A percentile compares a stretch with the other conserved stretches of the same genome.
Conservation (phyloP, 2,888 invertebrate species). For the Aphodius granarius region DNA sequence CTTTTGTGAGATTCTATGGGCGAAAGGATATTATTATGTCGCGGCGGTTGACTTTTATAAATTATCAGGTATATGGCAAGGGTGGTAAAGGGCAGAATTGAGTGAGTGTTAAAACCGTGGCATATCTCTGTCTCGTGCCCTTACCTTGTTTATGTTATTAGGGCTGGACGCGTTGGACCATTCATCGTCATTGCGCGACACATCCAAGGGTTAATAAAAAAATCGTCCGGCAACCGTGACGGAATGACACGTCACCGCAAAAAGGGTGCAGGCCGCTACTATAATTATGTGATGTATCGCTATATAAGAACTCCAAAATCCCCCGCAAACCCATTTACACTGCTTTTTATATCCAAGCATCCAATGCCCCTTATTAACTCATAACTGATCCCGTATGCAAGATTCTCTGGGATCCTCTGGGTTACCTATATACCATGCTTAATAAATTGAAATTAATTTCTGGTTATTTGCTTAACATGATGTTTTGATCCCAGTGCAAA, state of each 20-base stretch:
- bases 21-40: not conserved
- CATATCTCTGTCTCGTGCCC: conserved; percentile 25
- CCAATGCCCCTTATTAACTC: not conserved
- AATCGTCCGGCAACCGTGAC: conserved; percentile 40
- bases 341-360: not conserved
- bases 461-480: no score
- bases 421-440: no score
- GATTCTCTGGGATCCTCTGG: no score
- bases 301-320: not conserved
- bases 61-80: conserved; percentile 15
- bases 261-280: conserved; percentile 37
- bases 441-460: no score
- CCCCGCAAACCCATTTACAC: not conserved
- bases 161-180: conserved; percentile 39
- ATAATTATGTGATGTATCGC: conserved; percentile 45
- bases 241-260: conserved; percentile 44
- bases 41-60: conserved; percentile 13
- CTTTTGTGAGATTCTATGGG: not conserved
- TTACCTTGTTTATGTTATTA: conserved; percentile 49
- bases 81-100: conserved; percentile 13
- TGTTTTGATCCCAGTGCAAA: no score
- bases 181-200: conserved; percentile 46
- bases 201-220: conserved; percentile 50
- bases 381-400: no score
- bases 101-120: conserved; percentile 11